Evolutionary conservation across 2,888 invertebrate genomes (phyloP), one percentile per base, ranked within the genome.

Genomic region (Eupithecia exiguata): DNA sequence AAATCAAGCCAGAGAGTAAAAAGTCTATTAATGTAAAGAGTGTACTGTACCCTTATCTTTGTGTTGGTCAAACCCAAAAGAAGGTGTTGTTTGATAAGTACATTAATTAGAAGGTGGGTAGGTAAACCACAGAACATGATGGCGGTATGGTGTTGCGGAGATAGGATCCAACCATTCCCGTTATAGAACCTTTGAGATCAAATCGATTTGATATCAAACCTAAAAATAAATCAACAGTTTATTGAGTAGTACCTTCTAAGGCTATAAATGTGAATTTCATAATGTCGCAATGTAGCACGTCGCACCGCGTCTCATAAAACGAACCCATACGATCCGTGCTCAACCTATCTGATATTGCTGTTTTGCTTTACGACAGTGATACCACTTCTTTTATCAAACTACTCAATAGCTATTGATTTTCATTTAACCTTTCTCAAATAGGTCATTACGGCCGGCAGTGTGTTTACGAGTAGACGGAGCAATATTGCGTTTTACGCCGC

Each of bases 401-500:
- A 78, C 81, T 87, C 84, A 79, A 83, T 82, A 80, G 82, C 78
- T 91, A 92, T 92, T 83, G 91, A 92, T 92, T 92, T 91, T 91
- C 91, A 91, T 92, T 92, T 91, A 91, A 88, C 88, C 90, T 87
- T 88, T 88, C 89, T 89, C 89, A 89, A 89, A 80, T 88, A 89
- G 90, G 92, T 91, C 91, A 92, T 92, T 92, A 92, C 84, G 82
- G 85, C 83, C 83, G 85, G 87, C 86, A 86, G 86, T 90, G 88
- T 90, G 91, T 92, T 92, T 91, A 90, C 88, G 86, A 89, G 89
- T 85, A 71, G 88, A 84, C 78, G 88, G 87, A 89, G 92, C 91
- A 92, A 93, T 91, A 92, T 91, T 89, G 91, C 88, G 89, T 89
- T 90, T 91, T 91, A 90, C 91, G 88, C 88, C 87, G 86, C 87